A percentile compares a stretch with the other conserved stretches of the same genome.
Conservation (phyloP, 2,888 invertebrate species). For the Rhimphoctona megacephalus region DNA sequence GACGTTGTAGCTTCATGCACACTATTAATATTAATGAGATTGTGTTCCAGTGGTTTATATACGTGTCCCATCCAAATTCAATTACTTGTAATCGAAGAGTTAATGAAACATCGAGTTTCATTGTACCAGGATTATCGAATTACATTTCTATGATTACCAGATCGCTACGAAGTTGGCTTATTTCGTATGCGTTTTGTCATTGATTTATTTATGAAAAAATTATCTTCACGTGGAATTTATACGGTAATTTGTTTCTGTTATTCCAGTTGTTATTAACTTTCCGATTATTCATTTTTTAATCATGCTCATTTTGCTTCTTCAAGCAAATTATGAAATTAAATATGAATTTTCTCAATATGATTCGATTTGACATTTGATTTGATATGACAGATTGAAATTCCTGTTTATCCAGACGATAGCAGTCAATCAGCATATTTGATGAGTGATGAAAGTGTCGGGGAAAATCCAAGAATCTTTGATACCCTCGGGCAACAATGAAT, state of each 20-base stretch:
- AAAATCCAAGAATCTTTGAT: not conserved
- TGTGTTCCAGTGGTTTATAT: constrained; percentile 18
- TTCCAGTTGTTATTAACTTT: not conserved
- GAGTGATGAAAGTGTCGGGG: not conserved
- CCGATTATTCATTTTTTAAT: not conserved
- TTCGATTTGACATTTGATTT: not conserved
- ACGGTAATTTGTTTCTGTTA: not conserved
- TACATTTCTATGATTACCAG: constrained; percentile 2
- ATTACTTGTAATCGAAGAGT: constrained; percentile 58
- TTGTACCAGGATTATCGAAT: constrained; percentile 1
- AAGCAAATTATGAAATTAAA: no score
- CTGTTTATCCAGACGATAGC: not conserved
- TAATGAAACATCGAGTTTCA: constrained; percentile 19
- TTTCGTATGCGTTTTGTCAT: not conserved
- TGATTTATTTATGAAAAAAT: not conserved
- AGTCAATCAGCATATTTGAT: not conserved
- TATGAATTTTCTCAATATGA: no score
- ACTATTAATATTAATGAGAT: constrained; percentile 66
- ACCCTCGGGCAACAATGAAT: constrained; percentile 44
- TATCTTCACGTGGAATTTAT: not conserved
- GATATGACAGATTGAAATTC: no score
- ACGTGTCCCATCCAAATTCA: constrained; percentile 36
- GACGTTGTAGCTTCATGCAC: constrained; percentile 40
- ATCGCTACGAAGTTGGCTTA: not conserved
- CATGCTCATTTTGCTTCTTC: not conserved